Percentiles rank a stretch among this genome's conserved stretches.
phyloP scores from a whole-genome alignment of 2,113 vertebrate species.

The Sterrhoptilus dennistouni region DNA sequence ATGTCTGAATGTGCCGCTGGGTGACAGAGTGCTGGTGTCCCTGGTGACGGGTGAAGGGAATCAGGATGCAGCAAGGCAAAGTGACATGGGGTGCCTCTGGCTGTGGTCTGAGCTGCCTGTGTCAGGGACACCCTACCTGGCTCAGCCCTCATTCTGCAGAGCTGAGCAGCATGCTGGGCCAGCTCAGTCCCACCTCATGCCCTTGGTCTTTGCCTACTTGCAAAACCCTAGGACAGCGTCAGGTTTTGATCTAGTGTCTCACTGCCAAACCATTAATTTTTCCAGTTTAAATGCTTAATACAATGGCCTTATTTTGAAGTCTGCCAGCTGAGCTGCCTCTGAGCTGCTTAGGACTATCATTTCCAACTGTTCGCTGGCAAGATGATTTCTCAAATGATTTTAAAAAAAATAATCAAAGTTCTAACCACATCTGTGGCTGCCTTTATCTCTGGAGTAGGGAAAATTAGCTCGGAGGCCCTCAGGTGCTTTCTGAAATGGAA shows the following conservation, averaged over 20 bases:
- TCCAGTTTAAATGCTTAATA: conserved; percentile 1
- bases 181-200: background rate
- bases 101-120: fast-evolving
- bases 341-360: background rate
- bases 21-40: background rate
- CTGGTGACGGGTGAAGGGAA: background rate
- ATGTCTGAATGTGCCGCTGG: fast-evolving
- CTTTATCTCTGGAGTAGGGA: background rate
- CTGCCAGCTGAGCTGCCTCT: conserved; percentile 9
- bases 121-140: background rate
- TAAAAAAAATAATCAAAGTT: conserved; percentile 24
- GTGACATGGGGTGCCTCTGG: fast-evolving
- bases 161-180: background rate
- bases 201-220: background rate
- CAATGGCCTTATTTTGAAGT: conserved; percentile 11
- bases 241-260: background rate
- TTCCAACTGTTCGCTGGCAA: conserved; percentile 41
- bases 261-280: background rate
- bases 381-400: conserved; percentile 29
- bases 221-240: background rate
- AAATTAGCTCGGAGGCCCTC: background rate
- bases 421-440: conserved; percentile 9
- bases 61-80: background rate
- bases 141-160: background rate
- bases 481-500: conserved; percentile 25